phyloP scores from a whole-genome alignment of 2,797 vertebrate genomes.

The Sebastes iracundus region DNA sequence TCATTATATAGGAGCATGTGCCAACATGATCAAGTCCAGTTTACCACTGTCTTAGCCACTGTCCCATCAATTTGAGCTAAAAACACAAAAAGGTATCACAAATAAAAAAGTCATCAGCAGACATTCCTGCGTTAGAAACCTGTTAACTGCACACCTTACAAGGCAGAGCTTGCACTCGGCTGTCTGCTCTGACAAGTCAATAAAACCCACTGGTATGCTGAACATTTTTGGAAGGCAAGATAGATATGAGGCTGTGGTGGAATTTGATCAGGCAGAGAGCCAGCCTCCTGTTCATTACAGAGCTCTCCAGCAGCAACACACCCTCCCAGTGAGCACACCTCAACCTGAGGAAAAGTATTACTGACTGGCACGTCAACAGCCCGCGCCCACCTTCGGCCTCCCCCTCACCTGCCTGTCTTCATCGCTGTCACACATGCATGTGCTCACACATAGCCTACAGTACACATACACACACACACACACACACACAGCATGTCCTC shows the following conservation, averaged over 20 bases:
- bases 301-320: conserved; percentile 67
- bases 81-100: conserved; percentile 4
- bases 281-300: conserved; percentile 75
- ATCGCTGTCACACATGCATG: conserved; percentile 60
- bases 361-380: conserved; percentile 53
- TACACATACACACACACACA: conserved; percentile 10
- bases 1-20: neutral
- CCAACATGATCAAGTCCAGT: neutral
- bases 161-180: conserved; percentile 80
- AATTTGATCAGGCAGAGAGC: conserved; percentile 83
- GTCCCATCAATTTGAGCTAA: conserved; percentile 5
- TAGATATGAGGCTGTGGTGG: conserved; percentile 76
- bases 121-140: conserved; percentile 62
- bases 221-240: conserved; percentile 83
- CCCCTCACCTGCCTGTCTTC: conserved; percentile 57
- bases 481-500: conserved; percentile 17
- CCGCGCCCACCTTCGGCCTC: conserved; percentile 41
- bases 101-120: conserved; percentile 41
- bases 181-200: conserved; percentile 86
- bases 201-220: conserved; percentile 86
- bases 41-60: neutral
- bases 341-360: conserved; percentile 75
- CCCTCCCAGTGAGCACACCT: conserved; percentile 60
- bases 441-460: conserved; percentile 30
- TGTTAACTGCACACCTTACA: conserved; percentile 75